Conservation (phyloP, 2,113 vertebrate species). For the Condylura cristata region DNA sequence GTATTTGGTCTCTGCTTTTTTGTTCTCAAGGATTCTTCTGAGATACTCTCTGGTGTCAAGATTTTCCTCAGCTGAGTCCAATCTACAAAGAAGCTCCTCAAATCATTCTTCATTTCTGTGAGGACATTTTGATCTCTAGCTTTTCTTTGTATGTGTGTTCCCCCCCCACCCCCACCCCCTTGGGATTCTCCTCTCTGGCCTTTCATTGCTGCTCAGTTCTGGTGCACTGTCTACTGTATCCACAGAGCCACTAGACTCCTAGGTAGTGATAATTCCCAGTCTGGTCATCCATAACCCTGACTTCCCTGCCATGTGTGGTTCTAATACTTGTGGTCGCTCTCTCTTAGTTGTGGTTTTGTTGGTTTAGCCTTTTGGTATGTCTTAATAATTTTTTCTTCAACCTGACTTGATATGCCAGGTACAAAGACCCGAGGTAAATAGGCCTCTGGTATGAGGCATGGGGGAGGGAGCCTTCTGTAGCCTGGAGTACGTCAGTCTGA, state of each 20-base stretch:
- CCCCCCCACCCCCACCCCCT: too few relatives aligned
- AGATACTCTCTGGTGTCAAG: neutral
- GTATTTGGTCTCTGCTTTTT: neutral
- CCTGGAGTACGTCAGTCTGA: neutral
- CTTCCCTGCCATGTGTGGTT: neutral
- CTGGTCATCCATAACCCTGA: neutral
- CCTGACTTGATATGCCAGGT: neutral
- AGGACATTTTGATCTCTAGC: neutral
- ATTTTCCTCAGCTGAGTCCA: neutral
- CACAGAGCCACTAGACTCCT: neutral
- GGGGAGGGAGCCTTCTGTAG: neutral
- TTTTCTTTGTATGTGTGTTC: neutral
- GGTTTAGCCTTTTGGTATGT: neutral
- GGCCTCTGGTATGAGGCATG: neutral
- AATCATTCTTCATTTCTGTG: neutral
- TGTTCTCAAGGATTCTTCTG: neutral
- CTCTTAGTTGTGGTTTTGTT: neutral
- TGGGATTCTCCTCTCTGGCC: neutral
- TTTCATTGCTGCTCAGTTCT: neutral
- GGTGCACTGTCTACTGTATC: neutral
- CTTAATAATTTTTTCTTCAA: neutral
- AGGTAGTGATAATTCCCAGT: neutral
- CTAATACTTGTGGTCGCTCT: neutral
- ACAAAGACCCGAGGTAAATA: neutral
- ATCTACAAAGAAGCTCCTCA: neutral